These are phyloP conservation scores for Pollachius pollachius DNA, from an alignment of 2,113 vertebrate species.

Conservation along the genomic window DNA sequence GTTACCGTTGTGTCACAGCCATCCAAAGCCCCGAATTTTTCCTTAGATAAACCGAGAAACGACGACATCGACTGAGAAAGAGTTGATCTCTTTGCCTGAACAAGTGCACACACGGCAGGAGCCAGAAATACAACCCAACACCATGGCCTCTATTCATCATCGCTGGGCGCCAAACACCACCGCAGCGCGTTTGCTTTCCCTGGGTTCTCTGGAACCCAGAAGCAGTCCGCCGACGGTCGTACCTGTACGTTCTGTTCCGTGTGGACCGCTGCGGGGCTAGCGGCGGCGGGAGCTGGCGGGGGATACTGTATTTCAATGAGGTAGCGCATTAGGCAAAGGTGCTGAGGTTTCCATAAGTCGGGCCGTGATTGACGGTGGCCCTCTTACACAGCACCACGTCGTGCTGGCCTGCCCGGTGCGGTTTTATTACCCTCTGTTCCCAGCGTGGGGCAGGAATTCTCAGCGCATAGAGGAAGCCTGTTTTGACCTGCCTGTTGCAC, in stretches of 20 bases:
- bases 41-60: no score
- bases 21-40: no score
- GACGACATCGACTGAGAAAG: no score
- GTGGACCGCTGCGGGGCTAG: background rate
- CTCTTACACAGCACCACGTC: slow-evolving; percentile 14
- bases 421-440: slow-evolving; percentile 12
- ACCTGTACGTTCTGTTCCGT: no score
- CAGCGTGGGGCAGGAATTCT: slow-evolving; percentile 44
- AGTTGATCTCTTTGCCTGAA: no score
- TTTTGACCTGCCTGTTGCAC: no score
- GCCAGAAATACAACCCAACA: no score
- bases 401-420: slow-evolving; percentile 4
- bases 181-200: slow-evolving; percentile 1
- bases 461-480: background rate
- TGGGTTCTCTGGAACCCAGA: background rate
- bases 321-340: slow-evolving; percentile 44
- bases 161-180: no score
- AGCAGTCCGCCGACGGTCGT: background rate
- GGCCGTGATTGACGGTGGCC: slow-evolving; percentile 38
- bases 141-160: no score
- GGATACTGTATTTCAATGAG: slow-evolving; percentile 34
- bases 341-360: slow-evolving; percentile 41
- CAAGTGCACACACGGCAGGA: no score
- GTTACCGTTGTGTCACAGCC: no score
- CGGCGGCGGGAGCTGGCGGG: slow-evolving; percentile 14